phyloP scores from a whole-genome alignment of 1,140 invertebrate species.

The Teleopsis dalmanni region DNA sequence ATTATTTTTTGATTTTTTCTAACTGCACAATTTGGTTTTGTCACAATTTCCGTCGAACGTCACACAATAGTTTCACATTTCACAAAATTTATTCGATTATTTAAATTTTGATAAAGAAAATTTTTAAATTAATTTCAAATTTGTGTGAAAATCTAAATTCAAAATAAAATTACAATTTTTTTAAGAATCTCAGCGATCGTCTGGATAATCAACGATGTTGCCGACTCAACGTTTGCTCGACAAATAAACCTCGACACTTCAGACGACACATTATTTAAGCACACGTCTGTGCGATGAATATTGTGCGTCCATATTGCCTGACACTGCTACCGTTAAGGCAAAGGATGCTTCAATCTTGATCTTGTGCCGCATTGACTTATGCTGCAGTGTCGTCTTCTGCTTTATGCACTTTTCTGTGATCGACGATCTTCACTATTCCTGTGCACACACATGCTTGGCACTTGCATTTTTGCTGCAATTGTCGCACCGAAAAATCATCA shows the following conservation, averaged over 20 bases:
- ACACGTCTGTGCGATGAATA: slow-evolving; percentile 5
- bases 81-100: slow-evolving; percentile 1
- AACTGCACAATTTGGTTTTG: not conserved
- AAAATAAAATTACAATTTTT: too few species aligned
- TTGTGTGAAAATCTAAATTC: too few species aligned
- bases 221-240: slow-evolving; percentile 27
- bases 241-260: slow-evolving; percentile 32
- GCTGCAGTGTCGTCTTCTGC: not conserved
- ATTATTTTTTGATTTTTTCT: not conserved
- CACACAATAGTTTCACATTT: too few species aligned
- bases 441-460: too few species aligned
- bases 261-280: slow-evolving; percentile 34
- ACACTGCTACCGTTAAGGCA: not conserved
- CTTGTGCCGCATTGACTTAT: slow-evolving; percentile 17
- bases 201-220: not conserved
- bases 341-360: not conserved
- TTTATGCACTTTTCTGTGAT: too few species aligned
- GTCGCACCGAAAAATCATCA: too few species aligned
- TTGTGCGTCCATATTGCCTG: too few species aligned
- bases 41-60: not conserved
- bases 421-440: too few species aligned
- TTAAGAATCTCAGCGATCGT: not conserved
- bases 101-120: too few species aligned
- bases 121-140: too few species aligned
- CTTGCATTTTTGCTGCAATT: too few species aligned